phyloP scores from a whole-genome alignment of 2,888 invertebrate genomes.

The Xanthorhoe spadicearia region DNA sequence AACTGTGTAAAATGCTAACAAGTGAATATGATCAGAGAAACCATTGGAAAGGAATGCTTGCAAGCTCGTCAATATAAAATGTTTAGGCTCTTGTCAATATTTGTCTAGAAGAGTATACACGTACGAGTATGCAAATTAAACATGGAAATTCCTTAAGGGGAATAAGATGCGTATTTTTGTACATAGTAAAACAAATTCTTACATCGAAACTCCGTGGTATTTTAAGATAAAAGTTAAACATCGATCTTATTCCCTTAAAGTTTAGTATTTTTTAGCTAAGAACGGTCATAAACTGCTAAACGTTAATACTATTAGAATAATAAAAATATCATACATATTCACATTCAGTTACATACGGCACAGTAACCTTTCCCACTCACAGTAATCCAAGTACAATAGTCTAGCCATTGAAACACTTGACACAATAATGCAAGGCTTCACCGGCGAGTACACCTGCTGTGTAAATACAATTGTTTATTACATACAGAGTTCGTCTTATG shows the following conservation, averaged over 20 bases:
- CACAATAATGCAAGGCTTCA: slow-evolving; percentile 41
- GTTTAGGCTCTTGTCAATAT: too few species aligned
- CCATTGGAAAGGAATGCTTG: too few species aligned
- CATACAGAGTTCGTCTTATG: background rate
- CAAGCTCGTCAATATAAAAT: too few species aligned
- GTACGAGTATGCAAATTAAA: too few species aligned
- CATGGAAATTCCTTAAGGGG: too few species aligned
- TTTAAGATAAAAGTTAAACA: too few species aligned
- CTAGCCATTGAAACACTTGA: slow-evolving; percentile 35
- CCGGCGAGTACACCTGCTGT: slow-evolving; percentile 31
- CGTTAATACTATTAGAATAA: background rate
- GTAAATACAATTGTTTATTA: slow-evolving; percentile 16
- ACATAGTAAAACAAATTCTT: too few species aligned
- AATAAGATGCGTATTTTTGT: too few species aligned
- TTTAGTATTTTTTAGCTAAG: slow-evolving; percentile 12
- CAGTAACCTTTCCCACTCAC: slow-evolving; percentile 34
- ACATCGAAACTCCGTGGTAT: background rate
- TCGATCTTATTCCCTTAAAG: too few species aligned
- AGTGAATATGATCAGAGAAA: slow-evolving; percentile 18
- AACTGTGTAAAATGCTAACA: slow-evolving; percentile 26
- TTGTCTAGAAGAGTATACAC: too few species aligned
- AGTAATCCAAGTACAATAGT: slow-evolving; percentile 28
- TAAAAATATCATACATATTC: background rate
- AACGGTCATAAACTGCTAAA: slow-evolving; percentile 4
- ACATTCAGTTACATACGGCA: slow-evolving; percentile 25